Evolutionary conservation across 2,888 invertebrate genomes (phyloP).

Genomic region (Megamerina dolium): DNA sequence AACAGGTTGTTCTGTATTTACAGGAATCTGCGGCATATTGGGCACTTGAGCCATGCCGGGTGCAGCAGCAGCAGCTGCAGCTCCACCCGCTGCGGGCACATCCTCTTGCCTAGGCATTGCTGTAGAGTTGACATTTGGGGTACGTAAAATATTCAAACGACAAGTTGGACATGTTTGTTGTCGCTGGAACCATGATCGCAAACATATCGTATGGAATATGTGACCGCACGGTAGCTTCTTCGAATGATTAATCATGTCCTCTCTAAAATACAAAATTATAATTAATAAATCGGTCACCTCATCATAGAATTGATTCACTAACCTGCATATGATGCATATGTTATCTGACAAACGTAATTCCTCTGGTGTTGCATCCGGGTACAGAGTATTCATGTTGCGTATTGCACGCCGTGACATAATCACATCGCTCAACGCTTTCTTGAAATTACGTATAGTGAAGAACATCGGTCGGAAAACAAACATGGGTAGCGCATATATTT

Average conservation of each 20-base stretch:
- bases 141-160: constrained; percentile 73
- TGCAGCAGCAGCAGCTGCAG: constrained; percentile 20
- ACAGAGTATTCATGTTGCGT: constrained; percentile 95
- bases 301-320: constrained; percentile 9
- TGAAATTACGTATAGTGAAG: constrained; percentile 95
- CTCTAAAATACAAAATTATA: constrained; percentile 51
- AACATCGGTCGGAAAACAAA: constrained; percentile 99
- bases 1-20: constrained; percentile 1
- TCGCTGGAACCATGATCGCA: constrained; percentile 98
- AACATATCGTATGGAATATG: constrained; percentile 96
- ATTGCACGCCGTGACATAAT: constrained; percentile 94
- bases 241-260: constrained; percentile 66
- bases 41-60: constrained; percentile 7
- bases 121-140: constrained; percentile 42
- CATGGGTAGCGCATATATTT: constrained; percentile 93
- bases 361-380: constrained; percentile 91
- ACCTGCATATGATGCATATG: constrained; percentile 96
- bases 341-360: constrained; percentile 90
- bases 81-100: constrained; percentile 24
- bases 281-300: no score
- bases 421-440: constrained; percentile 95
- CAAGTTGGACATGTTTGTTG: constrained; percentile 99
- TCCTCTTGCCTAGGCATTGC: constrained; percentile 32
- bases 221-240: constrained; percentile 99
- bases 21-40: constrained; percentile 2